Evolutionary conservation across 2,797 vertebrate species (phyloP).

Genomic region (Acomys russatus): DNA sequence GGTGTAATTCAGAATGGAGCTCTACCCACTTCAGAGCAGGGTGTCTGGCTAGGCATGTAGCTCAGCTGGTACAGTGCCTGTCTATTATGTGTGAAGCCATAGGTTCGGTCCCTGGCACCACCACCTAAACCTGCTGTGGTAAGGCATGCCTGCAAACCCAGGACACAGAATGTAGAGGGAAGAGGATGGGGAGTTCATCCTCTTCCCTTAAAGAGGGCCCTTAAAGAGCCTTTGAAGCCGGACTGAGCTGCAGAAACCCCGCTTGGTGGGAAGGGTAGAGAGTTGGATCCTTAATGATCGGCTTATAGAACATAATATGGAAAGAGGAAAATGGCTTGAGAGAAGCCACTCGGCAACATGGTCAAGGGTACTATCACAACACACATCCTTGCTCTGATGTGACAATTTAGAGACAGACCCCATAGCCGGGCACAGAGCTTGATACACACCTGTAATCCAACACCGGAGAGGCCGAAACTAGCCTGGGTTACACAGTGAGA

Average conservation of each 20-base stretch:
- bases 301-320: neutral
- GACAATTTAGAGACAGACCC: constrained; percentile 22
- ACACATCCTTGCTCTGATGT: neutral
- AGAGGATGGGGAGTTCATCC: neutral
- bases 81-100: neutral
- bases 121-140: neutral
- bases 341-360: neutral
- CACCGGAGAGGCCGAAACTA: neutral
- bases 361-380: neutral
- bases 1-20: neutral
- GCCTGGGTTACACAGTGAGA: neutral
- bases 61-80: neutral
- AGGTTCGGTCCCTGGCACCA: neutral
- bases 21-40: neutral
- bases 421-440: neutral
- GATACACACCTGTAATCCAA: neutral
- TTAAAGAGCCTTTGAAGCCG: neutral
- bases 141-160: neutral
- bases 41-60: no score
- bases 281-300: neutral
- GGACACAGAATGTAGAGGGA: neutral
- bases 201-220: no score
- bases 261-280: neutral
- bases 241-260: neutral
- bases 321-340: constrained; percentile 3